Evolutionary conservation across 92 coral and sea anemone species (phyloP), one percentile per base, ranked within the genome.

Genomic region (Paragorgia papillata): DNA sequence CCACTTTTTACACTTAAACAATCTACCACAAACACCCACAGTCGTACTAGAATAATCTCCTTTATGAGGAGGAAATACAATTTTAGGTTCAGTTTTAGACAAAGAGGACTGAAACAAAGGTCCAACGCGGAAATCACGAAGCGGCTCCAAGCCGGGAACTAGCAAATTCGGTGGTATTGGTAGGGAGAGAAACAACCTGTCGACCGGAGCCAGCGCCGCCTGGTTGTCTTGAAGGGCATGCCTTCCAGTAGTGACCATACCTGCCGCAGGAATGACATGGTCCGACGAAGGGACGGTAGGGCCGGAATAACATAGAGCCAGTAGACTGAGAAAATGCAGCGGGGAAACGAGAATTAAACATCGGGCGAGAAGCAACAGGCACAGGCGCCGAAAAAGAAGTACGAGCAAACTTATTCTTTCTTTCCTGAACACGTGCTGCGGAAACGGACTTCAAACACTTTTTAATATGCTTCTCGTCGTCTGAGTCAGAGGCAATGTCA

Each of bases 11-110:
- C 37, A 19, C 19, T 21, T 27, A 14, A 79, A 32, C 15, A 80
- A 15, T 20, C 89, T 34, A 20, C 88, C 85, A 79, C 76, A 83
- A 32, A 87, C 83, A 51, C 66, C 6, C n/a, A 13, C 13, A 71
- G 20, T 17, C 6, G 4, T 51, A 51, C 58, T 3, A 51, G 5
- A 3, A 51, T 17, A 5, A 17, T 17, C 26, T 5, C 58, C 19
- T 5, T 3, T 51, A 51, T 51, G 6, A 51, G 58, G 7, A 51
- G 9, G 6, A 7, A 51, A 6, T 5, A 17, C 17, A 22, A n/a
- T n/a, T n/a, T n/a, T n/a, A n/a, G n/a, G n/a, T n/a, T n/a, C n/a
- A n/a, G n/a, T n/a, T n/a, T n/a, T n/a, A n/a, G n/a, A n/a, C n/a
- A n/a, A n/a, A n/a, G n/a, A n/a, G n/a, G n/a, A n/a, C n/a, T n/a